phyloP scores from a whole-genome alignment of 1,140 invertebrate species.

The Microplitis demolitor region DNA sequence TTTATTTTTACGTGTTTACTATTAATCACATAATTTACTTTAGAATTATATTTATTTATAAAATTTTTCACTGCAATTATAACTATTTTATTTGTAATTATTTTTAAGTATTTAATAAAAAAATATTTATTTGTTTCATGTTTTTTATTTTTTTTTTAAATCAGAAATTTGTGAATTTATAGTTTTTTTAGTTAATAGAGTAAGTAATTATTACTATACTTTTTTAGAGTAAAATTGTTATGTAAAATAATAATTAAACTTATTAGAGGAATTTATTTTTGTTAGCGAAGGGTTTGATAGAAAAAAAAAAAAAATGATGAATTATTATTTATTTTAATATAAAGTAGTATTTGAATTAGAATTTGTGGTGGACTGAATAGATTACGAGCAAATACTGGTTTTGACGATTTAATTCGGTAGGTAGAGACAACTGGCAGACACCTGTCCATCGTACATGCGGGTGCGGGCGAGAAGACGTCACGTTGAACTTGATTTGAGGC shows the following conservation, averaged over 20 bases:
- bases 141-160: background rate
- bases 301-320: too few relatives aligned
- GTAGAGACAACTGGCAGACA: constrained; percentile 16
- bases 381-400: background rate
- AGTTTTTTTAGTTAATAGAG: too few relatives aligned
- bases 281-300: too few relatives aligned
- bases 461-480: constrained; percentile 18
- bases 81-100: background rate
- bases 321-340: background rate
- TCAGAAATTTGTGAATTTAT: too few relatives aligned
- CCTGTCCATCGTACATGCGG: constrained; percentile 21
- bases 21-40: too few relatives aligned
- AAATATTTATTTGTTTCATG: background rate
- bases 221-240: too few relatives aligned
- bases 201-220: too few relatives aligned
- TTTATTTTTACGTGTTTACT: background rate
- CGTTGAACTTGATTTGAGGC: background rate
- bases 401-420: constrained; percentile 1
- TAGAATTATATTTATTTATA: too few relatives aligned
- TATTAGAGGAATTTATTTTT: too few relatives aligned
- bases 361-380: background rate
- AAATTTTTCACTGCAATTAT: background rate
- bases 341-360: background rate
- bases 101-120: background rate
- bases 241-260: too few relatives aligned